Evolutionary conservation across 2,888 invertebrate species (phyloP), one percentile per base, ranked within the genome.

Genomic region (Coelinius sp.): DNA sequence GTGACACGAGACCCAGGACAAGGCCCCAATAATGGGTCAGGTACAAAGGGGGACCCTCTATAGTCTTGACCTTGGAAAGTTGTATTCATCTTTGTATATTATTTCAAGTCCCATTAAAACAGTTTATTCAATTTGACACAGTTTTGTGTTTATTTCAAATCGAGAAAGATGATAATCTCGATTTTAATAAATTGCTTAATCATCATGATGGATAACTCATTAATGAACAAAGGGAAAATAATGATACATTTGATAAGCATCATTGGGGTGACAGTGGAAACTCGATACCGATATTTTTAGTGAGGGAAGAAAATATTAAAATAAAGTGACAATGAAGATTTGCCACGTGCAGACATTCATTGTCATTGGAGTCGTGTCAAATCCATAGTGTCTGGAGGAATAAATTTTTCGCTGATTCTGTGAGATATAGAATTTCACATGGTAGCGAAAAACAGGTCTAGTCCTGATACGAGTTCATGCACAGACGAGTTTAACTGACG

Each of bases 371-470:
- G 38, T 52, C 35, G 59, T 22, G 65, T 59, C 20, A 64, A 41
- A 62, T 22, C 65, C 59, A 22, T 44, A 46, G 53, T 70, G 49
- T 31, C 20, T 52, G n/a, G 24, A 22, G 59, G 59, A 66, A 56
- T 65, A 52, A 49, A n/a, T 63, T 66, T 71, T 71, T 56, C 35
- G 71, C 71, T 71, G 71, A 71, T 66, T 25, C 44, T 64, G 31
- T n/a, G 8, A 46, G 35, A 46, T 71, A 66, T 71, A 25, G 49
- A 71, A 49, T 71, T 66, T 66, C 71, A 35, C 44, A 46, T 59
- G 59, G 35, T 49, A 53, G 46, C 65, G 31, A 22, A 52, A n/a
- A 44, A 24, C 22, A 71, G 31, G 71, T 68, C 53, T 27, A 25
- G 56, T 66, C 65, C 35, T 20, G 12, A 25, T 14, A n/a, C 10